phyloP scores from a whole-genome alignment of 2,113 vertebrate species.

The Rhea pennata region DNA sequence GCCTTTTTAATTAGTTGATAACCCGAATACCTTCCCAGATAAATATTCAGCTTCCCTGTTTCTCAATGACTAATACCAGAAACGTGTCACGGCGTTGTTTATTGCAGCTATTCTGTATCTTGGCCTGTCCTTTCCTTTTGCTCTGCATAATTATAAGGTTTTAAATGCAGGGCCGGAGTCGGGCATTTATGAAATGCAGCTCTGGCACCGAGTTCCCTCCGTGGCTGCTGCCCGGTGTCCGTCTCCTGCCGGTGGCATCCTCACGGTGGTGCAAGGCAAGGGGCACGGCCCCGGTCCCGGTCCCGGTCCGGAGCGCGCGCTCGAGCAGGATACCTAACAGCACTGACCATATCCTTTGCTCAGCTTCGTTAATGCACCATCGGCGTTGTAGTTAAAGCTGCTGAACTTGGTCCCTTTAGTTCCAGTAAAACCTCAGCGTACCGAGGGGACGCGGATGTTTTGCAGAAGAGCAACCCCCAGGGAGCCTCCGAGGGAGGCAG shows the following conservation, averaged over 20 bases:
- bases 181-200: neutral
- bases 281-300: too few species aligned
- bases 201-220: rapidly evolving
- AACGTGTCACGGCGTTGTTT: neutral
- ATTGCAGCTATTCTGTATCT: neutral
- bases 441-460: rapidly evolving
- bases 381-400: neutral
- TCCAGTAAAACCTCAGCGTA: rapidly evolving
- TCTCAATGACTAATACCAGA: neutral
- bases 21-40: slow-evolving; percentile 1
- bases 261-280: neutral
- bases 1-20: slow-evolving; percentile 34
- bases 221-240: rapidly evolving
- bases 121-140: neutral
- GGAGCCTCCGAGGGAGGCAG: neutral
- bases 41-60: neutral
- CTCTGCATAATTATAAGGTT: neutral
- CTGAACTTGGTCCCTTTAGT: neutral
- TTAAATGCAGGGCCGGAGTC: neutral
- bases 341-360: neutral
- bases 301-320: neutral
- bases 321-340: rapidly evolving
- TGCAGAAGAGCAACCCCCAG: neutral
- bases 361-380: rapidly evolving
- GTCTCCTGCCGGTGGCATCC: neutral